Base-by-base conservation (phyloP, 2,888 invertebrate species). In the Lymantria dispar region DNA sequence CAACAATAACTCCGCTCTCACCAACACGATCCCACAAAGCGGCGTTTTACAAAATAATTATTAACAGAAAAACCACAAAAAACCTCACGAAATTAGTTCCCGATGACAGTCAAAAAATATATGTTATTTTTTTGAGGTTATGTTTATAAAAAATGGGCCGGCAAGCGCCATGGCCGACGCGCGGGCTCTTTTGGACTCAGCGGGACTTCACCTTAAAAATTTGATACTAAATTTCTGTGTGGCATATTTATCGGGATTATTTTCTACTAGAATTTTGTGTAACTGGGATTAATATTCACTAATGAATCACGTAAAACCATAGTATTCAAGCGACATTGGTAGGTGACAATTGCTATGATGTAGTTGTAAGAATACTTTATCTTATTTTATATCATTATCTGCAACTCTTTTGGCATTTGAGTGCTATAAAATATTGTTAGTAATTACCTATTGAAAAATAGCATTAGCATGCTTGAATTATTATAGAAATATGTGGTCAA, bases 31-130 rank as follows among this genome's bases (percentile, higher is more conserved):
- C 37, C 58, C 62, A 62, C 73, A 74, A 70, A 73, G 80, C 76
- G 75, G 75, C 76, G 72, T 74, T 78, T 74, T 78, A 85, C 80
- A 73, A 83, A 87, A 87, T 85, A 85, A 87, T 82, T 81, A 84
- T 79, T 78, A 81, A 78, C 78, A 83, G 78, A 82, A 83, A 87
- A 83, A 85, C 80, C 75, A 88, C 83, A 87, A 88, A 88, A 86
- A 89, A 83, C 81, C 70, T 70, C 74, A 68, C 83, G 80, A 90
- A 89, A 91, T 91, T 89, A 91, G 89, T 90, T 91, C 89, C 84
- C 90, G 90, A 91, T 91, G 90, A 91, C 90, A 91, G 87, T 87
- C 82, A 80, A 89, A 87, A 89, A 89, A 88, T 87, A 86, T 86
- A 82, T 83, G 79, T 85, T 75, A 76, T 79, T 85, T 86, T 83